Evolutionary conservation across 1,140 invertebrate species (phyloP).

Genomic region (Chelonus insularis): DNA sequence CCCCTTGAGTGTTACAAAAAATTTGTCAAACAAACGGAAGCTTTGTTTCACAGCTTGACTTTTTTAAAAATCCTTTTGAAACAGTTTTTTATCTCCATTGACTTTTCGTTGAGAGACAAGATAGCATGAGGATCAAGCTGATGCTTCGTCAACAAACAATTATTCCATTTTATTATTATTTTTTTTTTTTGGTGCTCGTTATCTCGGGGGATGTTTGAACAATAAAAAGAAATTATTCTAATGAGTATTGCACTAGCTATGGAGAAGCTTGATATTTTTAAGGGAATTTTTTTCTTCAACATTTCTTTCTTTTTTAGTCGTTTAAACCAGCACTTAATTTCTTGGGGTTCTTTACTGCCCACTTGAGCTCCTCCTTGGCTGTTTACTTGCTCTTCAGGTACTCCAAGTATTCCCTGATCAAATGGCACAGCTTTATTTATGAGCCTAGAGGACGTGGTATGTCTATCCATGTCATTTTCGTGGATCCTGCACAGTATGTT

Average conservation of each 20-base stretch:
- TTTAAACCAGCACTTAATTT: neutral
- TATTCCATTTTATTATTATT: neutral
- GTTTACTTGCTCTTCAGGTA: constrained; percentile 7
- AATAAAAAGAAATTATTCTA: too few species aligned
- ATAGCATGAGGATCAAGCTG: too few species aligned
- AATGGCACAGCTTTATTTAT: constrained; percentile 13
- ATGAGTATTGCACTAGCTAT: too few species aligned
- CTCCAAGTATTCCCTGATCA: constrained; percentile 2
- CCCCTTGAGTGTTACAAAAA: neutral
- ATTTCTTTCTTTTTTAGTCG: neutral
- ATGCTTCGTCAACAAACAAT: neutral
- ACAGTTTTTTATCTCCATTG: too few species aligned
- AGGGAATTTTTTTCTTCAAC: neutral
- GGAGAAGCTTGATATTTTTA: neutral
- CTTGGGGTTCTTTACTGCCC: neutral
- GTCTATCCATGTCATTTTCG: neutral
- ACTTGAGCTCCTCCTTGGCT: constrained; percentile 1
- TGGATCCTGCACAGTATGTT: neutral
- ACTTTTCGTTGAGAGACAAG: too few species aligned
- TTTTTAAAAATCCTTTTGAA: too few species aligned
- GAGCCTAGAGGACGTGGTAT: neutral
- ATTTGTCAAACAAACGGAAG: neutral
- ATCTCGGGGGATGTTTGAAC: neutral
- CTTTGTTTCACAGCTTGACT: neutral
- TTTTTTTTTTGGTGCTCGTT: neutral